Conservation (phyloP, 2,888 invertebrate genomes). For the Penaeus monodon region DNA sequence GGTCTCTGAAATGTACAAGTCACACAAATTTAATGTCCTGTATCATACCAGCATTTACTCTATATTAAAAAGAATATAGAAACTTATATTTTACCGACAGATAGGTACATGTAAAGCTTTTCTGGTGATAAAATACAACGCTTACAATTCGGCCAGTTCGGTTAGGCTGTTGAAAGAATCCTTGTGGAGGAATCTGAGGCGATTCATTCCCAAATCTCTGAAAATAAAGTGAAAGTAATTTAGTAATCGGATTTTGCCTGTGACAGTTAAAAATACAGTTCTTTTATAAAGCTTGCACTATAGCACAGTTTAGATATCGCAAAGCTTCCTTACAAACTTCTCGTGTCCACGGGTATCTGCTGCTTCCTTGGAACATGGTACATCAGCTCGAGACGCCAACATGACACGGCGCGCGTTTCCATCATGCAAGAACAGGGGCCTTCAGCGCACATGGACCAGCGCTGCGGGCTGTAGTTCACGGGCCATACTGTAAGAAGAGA, state of each 20-base stretch:
- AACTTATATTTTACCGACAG: neutral
- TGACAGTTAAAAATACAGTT: no score
- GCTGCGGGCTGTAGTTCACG: slow-evolving; percentile 36
- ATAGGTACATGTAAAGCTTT: neutral
- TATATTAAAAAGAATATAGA: neutral
- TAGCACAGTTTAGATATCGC: neutral
- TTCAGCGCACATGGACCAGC: slow-evolving; percentile 64
- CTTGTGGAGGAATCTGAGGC: slow-evolving; percentile 59
- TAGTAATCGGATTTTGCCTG: no score
- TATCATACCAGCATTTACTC: neutral
- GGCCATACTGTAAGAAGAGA: slow-evolving; percentile 55
- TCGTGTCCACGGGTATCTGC: slow-evolving; percentile 58
- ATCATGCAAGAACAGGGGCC: slow-evolving; percentile 63
- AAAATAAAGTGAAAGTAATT: neutral
- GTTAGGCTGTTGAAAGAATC: slow-evolving; percentile 77
- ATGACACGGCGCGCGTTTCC: slow-evolving; percentile 59
- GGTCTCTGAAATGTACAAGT: slow-evolving; percentile 71
- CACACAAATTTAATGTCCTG: neutral
- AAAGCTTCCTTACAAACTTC: slow-evolving; percentile 46
- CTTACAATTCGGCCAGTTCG: slow-evolving; percentile 72
- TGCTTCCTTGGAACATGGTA: slow-evolving; percentile 63
- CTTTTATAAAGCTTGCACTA: neutral
- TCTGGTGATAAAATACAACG: slow-evolving; percentile 25
- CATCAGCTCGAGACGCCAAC: slow-evolving; percentile 60
- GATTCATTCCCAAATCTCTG: slow-evolving; percentile 64